phyloP scores from a whole-genome alignment of 2,113 vertebrate genomes.

The Platysternon megacephalum region DNA sequence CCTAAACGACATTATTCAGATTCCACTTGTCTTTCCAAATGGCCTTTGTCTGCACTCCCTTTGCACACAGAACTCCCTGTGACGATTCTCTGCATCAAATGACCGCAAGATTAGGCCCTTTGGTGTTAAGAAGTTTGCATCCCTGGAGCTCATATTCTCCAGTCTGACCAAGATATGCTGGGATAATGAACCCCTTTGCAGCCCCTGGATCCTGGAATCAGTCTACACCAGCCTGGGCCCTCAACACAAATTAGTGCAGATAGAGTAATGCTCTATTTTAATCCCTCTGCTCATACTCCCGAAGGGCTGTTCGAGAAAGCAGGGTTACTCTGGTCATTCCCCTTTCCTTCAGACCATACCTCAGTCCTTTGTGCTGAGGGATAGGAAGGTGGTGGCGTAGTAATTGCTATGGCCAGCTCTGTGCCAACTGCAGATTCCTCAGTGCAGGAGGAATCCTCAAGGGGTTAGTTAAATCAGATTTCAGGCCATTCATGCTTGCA shows the following conservation, averaged over 20 bases:
- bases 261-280: background rate
- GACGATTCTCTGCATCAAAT: background rate
- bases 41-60: background rate
- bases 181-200: background rate
- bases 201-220: background rate
- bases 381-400: background rate
- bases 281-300: background rate
- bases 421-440: background rate
- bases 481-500: background rate
- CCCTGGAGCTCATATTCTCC: background rate
- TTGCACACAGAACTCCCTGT: background rate
- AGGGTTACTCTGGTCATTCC: background rate
- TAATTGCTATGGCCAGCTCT: background rate
- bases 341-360: background rate
- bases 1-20: background rate
- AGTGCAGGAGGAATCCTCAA: background rate
- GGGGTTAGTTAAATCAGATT: background rate
- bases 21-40: background rate
- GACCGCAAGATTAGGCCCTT: background rate
- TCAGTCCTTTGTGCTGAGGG: background rate
- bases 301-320: too few species aligned
- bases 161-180: background rate
- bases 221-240: background rate
- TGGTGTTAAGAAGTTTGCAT: background rate
- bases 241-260: background rate